Evolutionary conservation across 2,888 invertebrate genomes (phyloP), one percentile per base, ranked within the genome.

Genomic region (Dioctria rufipes): DNA sequence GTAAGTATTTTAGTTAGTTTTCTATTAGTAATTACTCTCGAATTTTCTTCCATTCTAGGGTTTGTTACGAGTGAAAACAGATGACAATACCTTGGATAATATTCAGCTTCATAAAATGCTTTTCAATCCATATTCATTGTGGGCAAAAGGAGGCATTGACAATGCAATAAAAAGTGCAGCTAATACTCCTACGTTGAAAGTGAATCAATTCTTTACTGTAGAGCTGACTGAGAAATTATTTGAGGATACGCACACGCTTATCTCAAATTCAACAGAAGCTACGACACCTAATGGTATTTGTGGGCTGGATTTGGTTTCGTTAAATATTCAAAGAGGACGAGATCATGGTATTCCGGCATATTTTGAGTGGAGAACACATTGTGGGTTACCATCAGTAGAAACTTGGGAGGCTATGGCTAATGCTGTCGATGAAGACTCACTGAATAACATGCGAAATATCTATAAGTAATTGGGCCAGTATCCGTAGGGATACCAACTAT

Each of bases 301-400:
- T 84, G 96, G 96, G 0, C 90, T 96, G 80, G 97, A 97, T 90
- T 90, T 97, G 85, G 95, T 96, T 0, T 94, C 96, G 0, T 90
- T 96, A 82, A 96, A 97, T 88, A 95, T 97, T 85, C 96, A 97
- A 88, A 92, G 96, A 51, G 96, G 96, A 0, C 89, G 97, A 1
- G 97, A 97, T 90, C 96, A 97, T 87, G 97, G 96, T 0, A 89
- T 97, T 80, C 94, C 95, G 0, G 89, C 94, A 0, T 97, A 97
- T 88, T 92, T 93, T 0, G 91, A 91, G 49, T 97, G 95, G 93
- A 90, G 96, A 71, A 90, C 93, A 80, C 92, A 93, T 85, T 98
- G 97, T 85, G 93, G 94, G 0, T 89, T 96, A 65, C 87, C 91
- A 0, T 88, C 90, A 25, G 92, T 93, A 0, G 89, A 86, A 49